phyloP scores from a whole-genome alignment of 1,140 invertebrate species.

The Prorops nasuta region DNA sequence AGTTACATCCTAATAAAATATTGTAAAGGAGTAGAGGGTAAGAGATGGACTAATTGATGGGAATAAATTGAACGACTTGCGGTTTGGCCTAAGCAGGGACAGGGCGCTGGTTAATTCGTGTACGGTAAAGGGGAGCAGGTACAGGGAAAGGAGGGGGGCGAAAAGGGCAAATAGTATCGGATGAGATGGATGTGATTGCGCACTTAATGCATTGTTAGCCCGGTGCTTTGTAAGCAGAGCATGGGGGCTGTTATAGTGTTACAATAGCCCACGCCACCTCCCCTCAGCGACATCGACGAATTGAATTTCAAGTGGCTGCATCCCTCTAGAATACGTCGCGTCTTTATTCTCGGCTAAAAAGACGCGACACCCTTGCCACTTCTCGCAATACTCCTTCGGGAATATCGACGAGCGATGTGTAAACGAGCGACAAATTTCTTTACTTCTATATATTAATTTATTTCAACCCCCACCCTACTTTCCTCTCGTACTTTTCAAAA shows the following conservation, averaged over 20 bases:
- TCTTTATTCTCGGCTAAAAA: constrained; percentile 42
- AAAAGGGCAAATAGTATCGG: constrained; percentile 58
- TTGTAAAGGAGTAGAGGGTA: too few species aligned
- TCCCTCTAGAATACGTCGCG: constrained; percentile 51
- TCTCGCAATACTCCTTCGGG: neutral
- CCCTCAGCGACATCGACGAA: constrained; percentile 47
- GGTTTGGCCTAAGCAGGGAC: too few species aligned
- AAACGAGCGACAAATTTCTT: constrained; percentile 8
- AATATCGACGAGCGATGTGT: neutral
- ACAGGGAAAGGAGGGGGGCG: too few species aligned
- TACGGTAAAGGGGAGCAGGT: constrained; percentile 45
- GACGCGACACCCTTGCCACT: constrained; percentile 1
- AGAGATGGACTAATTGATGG: too few species aligned
- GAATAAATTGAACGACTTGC: too few species aligned
- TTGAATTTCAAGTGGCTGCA: constrained; percentile 59
- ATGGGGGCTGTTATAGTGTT: constrained; percentile 55
- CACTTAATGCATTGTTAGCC: constrained; percentile 57
- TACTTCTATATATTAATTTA: constrained; percentile 1
- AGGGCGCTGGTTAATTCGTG: constrained; percentile 51
- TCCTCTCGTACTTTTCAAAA: too few species aligned
- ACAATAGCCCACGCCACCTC: constrained; percentile 43
- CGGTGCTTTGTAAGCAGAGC: constrained; percentile 54
- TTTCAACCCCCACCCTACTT: too few species aligned
- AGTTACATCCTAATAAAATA: too few species aligned
- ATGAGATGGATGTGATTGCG: constrained; percentile 59